A percentile compares a stretch with the other conserved stretches of the same genome.
Conservation (phyloP, 1,140 invertebrate species). For the Anastatus disparis region DNA sequence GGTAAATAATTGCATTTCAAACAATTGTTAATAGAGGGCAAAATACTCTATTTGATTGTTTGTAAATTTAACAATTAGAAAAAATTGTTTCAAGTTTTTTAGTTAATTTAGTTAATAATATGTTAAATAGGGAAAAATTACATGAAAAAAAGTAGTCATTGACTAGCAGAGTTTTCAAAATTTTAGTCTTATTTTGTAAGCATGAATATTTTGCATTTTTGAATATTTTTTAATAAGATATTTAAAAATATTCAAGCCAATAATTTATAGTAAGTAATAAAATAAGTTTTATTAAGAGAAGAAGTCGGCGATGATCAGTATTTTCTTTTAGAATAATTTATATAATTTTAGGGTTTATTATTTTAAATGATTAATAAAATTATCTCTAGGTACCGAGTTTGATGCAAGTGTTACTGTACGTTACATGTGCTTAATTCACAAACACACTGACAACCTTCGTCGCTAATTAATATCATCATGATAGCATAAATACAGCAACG, state of each 20-base stretch:
- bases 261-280: slow-evolving; percentile 2
- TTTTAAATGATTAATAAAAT: too few relatives aligned
- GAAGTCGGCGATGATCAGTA: neutral
- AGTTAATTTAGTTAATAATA: neutral
- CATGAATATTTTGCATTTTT: too few relatives aligned
- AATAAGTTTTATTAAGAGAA: neutral
- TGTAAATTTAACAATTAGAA: neutral
- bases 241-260: neutral
- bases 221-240: neutral
- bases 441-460: too few relatives aligned
- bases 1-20: slow-evolving; percentile 25
- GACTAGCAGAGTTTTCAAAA: neutral
- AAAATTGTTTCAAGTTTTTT: slow-evolving; percentile 8
- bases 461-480: too few relatives aligned
- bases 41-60: slow-evolving; percentile 12
- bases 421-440: too few relatives aligned
- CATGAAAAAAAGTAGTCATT: slow-evolving; percentile 3
- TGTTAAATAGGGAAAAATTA: slow-evolving; percentile 16
- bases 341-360: neutral
- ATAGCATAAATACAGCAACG: too few relatives aligned
- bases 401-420: too few relatives aligned
- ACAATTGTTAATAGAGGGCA: slow-evolving; percentile 18
- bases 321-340: too few relatives aligned
- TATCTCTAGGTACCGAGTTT: too few relatives aligned
- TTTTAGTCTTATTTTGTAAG: too few relatives aligned